Evolutionary conservation across 2,113 vertebrate genomes (phyloP).

Genomic region (Nothocercus nigrocapillus): DNA sequence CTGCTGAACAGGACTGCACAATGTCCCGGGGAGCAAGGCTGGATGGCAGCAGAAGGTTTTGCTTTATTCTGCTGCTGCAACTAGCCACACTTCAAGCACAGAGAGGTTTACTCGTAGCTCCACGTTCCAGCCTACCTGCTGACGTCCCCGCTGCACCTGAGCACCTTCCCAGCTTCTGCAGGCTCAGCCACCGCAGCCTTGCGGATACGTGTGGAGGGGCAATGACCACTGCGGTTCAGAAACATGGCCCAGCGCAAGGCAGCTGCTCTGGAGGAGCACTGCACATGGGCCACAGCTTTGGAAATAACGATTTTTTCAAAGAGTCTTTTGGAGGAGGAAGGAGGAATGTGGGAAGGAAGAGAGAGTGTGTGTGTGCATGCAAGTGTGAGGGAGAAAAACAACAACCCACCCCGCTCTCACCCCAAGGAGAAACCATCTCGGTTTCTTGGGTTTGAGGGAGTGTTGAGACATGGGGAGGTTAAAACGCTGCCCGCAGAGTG

Average conservation of each 20-base stretch:
- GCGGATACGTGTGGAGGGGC: fast-evolving
- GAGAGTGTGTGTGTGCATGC: not conserved
- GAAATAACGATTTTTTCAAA: conserved; percentile 43
- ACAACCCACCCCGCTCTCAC: not conserved
- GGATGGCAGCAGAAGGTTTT: fast-evolving
- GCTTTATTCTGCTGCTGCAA: not conserved
- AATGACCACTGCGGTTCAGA: fast-evolving
- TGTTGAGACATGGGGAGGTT: not conserved
- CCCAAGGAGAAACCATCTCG: conserved; percentile 7
- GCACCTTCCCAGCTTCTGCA: not conserved
- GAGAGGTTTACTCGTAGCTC: not conserved
- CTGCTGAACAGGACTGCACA: fast-evolving
- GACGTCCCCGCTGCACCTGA: not conserved
- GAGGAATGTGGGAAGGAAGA: conserved; percentile 46
- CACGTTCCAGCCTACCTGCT: too few relatives aligned
- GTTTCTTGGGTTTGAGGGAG: conserved; percentile 12
- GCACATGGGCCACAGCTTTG: conserved; percentile 23
- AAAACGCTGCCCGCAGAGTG: not conserved
- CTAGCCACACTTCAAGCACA: not conserved
- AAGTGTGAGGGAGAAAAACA: not conserved
- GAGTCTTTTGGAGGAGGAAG: conserved; percentile 44
- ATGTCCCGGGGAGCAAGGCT: not conserved
- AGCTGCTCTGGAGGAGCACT: not conserved
- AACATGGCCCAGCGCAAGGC: not conserved
- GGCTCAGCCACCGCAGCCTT: fast-evolving